These are phyloP conservation scores for Fissipunctia ypsillon DNA, from an alignment of 2,888 invertebrate species.

Conservation along the genomic window DNA sequence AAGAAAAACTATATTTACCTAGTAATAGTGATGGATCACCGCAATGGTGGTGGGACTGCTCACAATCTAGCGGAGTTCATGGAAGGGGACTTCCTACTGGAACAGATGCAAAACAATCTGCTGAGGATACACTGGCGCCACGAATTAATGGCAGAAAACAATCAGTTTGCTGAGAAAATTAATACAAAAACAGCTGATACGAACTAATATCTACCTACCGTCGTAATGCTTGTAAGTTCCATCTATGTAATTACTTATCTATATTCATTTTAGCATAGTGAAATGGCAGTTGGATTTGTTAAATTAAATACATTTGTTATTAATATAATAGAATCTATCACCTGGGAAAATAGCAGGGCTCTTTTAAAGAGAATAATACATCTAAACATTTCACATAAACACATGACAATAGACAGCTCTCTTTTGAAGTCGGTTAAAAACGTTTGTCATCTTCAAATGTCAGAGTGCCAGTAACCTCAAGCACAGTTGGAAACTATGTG, in stretches of 20 bases:
- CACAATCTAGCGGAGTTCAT: constrained; percentile 94
- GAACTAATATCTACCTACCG: constrained; percentile 16
- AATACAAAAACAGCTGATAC: constrained; percentile 32
- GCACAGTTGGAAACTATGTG: constrained; percentile 44
- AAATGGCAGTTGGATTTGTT: background rate
- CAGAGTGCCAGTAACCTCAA: constrained; percentile 40
- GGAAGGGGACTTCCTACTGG: constrained; percentile 65
- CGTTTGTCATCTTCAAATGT: constrained; percentile 16
- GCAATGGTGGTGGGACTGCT: constrained; percentile 92
- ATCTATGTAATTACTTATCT: constrained; percentile 1
- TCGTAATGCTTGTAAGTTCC: constrained; percentile 2
- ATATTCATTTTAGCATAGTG: background rate
- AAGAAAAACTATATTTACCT: too few species aligned
- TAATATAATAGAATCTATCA: too few species aligned
- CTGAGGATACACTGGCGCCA: constrained; percentile 21
- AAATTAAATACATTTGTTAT: constrained; percentile 49
- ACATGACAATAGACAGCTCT: background rate
- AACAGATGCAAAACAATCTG: constrained; percentile 40
- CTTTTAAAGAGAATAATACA: too few species aligned
- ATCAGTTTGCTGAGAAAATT: constrained; percentile 20
- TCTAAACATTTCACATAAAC: too few species aligned
- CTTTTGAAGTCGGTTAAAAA: background rate
- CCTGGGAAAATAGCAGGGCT: too few species aligned
- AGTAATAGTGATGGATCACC: constrained; percentile 99
- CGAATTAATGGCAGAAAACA: constrained; percentile 31